Base-by-base conservation (phyloP, 2,797 vertebrate genomes). In the Hafferia zeledoni region DNA sequence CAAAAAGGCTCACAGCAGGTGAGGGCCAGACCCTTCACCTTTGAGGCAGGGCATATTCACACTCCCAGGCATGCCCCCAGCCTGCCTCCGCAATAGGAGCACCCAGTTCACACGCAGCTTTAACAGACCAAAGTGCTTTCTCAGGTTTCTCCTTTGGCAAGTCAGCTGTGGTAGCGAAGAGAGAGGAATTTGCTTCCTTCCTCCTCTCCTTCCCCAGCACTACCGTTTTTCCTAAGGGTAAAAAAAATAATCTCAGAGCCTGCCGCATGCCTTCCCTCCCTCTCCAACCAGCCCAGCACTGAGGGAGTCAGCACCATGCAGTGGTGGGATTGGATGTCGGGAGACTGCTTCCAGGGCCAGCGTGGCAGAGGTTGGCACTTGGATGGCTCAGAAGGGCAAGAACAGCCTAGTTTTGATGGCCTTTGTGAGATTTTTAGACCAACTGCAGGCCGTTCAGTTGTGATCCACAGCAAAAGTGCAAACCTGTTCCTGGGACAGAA, bases 401-500 rank as follows among this genome's bases (percentile, higher is more conserved):
- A 61, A 86, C 43, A 82, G 82, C 47, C 94, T 61, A 2, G 37
- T 23, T 95, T 96, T 91, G 94, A 91, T 53, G 23, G 59, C 65
- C 41, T 24, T 50, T 89, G 67, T 49, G 43, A 93, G 91, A 87
- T 94, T 95, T 97, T 94, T 93, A 84, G 96, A 92, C 85, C 90
- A 90, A 85, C 72, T 74, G 9, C 83, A 37, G 69, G 78, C 90
- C 25, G 24, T 71, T 77, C 95, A 74, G 94, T 89, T 94, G 68
- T 93, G 95, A 96, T 86, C 33, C 76, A 65, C 3, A 3, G 39
- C 50, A 44, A 84, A 89, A 90, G 76, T 43, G 65, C 47, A 65
- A 81, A 89, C 75, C 69, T 69, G 59, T 75, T 83, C 88, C 49
- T 63, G 67, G 87, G 89, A 96, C 72, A 6, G 3, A 86, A 97